Evolutionary conservation across 2,888 invertebrate species (phyloP), one percentile per base, ranked within the genome.

Genomic region (Ochropleura plecta): DNA sequence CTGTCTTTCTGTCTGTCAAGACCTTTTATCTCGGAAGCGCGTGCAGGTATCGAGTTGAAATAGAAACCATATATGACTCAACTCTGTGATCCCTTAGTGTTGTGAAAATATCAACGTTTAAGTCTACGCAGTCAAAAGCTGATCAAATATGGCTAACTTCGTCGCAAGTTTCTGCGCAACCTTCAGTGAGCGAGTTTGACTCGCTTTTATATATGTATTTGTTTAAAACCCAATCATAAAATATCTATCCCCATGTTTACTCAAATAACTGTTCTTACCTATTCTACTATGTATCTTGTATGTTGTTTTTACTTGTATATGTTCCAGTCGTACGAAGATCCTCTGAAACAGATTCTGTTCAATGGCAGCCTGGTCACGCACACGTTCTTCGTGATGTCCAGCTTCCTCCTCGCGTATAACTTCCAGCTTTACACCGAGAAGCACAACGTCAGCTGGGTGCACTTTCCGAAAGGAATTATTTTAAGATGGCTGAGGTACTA

Each of bases 341-440:
- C 92, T 0, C 42, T 91, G 4, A 95, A 94, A 79, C 95, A 95
- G 81, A 87, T 96, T 20, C 82, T 96, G 7, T 95, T 92, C 87
- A 96, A 95, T 83, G 96, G 96, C 9, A 93, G 86, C 69, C 81
- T 96, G 70, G 94, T 96, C 67, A 94, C 92, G 10, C 93, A 92
- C 74, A 95, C 95, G 0, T 96, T 95, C 90, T 95, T 96, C 89
- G 89, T 95, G 40, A 95, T 95, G 94, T 95, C 96, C 14, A 92
- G 93, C 71, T 96, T 96, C 81, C 91, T 96, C 6, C 88, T 96
- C 53, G 93, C 95, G 0, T 96, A 93, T 86, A 96, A 96, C 85
- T 90, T 95, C 70, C 91, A 93, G 84, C 76, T 95, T 0, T 80
- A 92, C 65, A 78, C 90, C 0, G 95, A 96, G 88, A 93, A 88